Conservation (phyloP, 2,797 vertebrate genomes). For the Enteromius argenteus region DNA sequence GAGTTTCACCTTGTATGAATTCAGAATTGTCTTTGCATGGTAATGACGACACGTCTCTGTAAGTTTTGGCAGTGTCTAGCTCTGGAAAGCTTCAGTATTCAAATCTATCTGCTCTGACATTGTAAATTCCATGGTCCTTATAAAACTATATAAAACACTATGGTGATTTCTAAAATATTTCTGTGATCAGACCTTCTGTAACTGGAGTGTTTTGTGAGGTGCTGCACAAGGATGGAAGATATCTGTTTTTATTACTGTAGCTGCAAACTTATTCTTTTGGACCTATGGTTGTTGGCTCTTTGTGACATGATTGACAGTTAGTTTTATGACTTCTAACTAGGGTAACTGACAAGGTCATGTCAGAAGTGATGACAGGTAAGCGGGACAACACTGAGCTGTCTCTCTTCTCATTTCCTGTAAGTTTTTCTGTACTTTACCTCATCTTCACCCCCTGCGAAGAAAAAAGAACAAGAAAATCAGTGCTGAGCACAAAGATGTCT, state of each 20-base stretch:
- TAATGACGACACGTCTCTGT: slow-evolving; percentile 9
- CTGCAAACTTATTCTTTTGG: slow-evolving; percentile 34
- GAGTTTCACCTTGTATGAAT: slow-evolving; percentile 33
- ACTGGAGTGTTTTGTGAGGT: slow-evolving; percentile 4
- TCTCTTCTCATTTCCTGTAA: slow-evolving; percentile 40
- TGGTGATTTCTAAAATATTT: background rate
- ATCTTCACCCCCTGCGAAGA: slow-evolving; percentile 41
- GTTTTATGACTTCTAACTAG: slow-evolving; percentile 70
- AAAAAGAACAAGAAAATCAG: background rate
- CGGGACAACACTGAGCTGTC: slow-evolving; percentile 65
- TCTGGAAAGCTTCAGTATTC: background rate
- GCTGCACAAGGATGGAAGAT: background rate
- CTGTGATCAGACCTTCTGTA: background rate
- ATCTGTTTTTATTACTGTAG: slow-evolving; percentile 34
- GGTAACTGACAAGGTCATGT: slow-evolving; percentile 72
- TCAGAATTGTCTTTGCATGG: slow-evolving; percentile 14
- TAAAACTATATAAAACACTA: background rate
- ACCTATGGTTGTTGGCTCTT: slow-evolving; percentile 45
- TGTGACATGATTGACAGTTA: slow-evolving; percentile 70
- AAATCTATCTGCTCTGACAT: slow-evolving; percentile 18
- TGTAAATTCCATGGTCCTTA: background rate
- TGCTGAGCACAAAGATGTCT: background rate
- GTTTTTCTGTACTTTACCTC: slow-evolving; percentile 22
- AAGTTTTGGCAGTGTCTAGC: slow-evolving; percentile 61
- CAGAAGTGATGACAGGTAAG: slow-evolving; percentile 69